phyloP scores from a whole-genome alignment of 2,797 vertebrate genomes.

The Myioborus melanocephalus region DNA sequence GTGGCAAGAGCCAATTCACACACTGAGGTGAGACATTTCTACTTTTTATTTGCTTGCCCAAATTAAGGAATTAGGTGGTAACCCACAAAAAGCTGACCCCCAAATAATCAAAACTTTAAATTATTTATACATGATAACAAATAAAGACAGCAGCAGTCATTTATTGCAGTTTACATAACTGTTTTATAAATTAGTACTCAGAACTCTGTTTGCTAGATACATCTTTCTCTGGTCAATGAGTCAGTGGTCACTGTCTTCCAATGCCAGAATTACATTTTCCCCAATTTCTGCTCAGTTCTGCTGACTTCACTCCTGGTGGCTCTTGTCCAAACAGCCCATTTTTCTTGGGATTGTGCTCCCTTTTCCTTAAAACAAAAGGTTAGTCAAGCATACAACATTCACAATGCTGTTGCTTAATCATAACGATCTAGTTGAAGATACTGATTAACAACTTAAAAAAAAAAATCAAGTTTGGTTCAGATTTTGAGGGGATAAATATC shows the following conservation, averaged over 20 bases:
- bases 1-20: background rate
- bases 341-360: background rate
- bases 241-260: fast-evolving
- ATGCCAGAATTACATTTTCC: fast-evolving
- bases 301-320: background rate
- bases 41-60: background rate
- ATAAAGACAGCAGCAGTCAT: background rate
- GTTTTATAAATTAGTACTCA: background rate
- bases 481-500: background rate
- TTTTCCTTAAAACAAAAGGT: background rate
- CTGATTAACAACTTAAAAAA: background rate
- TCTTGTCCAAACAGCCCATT: background rate
- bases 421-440: background rate
- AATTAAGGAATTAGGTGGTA: too few relatives aligned
- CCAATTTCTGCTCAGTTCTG: background rate
- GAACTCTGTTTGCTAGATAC: background rate
- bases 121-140: background rate
- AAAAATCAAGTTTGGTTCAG: background rate
- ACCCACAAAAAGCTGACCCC: background rate
- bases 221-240: background rate
- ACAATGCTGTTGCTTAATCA: background rate
- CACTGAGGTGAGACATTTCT: background rate
- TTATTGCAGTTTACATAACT: background rate
- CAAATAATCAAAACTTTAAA: background rate
- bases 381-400: background rate